A percentile compares a stretch with the other conserved stretches of the same genome.
These are phyloP conservation scores for Protobothrops mucrosquamatus DNA, from an alignment of 2,113 vertebrate species.

Conservation along the genomic window DNA sequence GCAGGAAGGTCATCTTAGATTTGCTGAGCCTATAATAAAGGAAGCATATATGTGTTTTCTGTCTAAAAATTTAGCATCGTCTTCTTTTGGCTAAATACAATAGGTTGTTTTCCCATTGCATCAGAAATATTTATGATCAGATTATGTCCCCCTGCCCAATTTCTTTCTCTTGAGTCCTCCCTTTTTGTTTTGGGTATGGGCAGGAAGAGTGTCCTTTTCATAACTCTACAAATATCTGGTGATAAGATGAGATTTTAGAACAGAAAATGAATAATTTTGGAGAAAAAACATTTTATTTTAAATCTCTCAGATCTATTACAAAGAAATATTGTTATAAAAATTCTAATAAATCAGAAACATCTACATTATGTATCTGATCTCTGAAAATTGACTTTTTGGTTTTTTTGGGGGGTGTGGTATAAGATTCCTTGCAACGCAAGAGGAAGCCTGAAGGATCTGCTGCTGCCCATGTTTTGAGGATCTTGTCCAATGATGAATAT, in stretches of 20 bases:
- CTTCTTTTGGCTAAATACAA: neutral
- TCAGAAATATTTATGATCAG: neutral
- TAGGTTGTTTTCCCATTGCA: neutral
- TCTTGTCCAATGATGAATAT: neutral
- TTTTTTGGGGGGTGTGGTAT: neutral
- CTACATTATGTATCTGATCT: neutral
- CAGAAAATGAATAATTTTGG: neutral
- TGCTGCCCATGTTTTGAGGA: neutral
- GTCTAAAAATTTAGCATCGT: neutral
- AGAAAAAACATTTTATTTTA: neutral
- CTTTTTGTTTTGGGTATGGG: neutral
- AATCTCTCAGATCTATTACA: neutral
- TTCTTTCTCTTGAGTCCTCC: neutral
- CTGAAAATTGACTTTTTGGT: neutral
- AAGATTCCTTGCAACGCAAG: neutral
- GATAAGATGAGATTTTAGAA: neutral
- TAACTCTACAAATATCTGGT: neutral
- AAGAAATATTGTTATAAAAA: neutral
- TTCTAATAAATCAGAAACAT: neutral
- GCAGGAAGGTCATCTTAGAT: neutral
- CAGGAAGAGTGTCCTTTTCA: neutral
- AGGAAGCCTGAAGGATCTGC: neutral
- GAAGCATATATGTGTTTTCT: neutral
- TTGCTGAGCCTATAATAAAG: neutral
- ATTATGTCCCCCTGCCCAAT: neutral